Evolutionary conservation across 2,113 vertebrate species (phyloP), one percentile per base, ranked within the genome.

Genomic region (Dicaeum eximium): DNA sequence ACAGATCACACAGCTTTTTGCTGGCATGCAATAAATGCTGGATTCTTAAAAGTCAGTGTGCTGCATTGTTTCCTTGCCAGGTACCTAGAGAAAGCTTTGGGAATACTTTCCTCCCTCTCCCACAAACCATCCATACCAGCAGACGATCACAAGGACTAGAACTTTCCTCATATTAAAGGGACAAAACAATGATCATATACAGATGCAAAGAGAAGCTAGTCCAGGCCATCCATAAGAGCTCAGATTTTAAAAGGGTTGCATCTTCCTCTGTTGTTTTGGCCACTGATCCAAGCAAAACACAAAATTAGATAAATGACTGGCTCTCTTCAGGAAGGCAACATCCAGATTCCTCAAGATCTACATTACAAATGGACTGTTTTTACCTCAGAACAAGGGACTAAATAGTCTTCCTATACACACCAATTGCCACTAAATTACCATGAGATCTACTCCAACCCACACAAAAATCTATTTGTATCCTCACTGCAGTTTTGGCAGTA

Each of bases 401-500:
- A 89, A 75, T 58, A 91, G 45, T 80, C 90, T 96, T 96, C 85
- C 93, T 80, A 85, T 91, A 86, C 67, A 86, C 66, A 73, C 38
- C 90, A 90, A 86, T 95, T 94, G 85, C 74, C 86, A 83, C 67
- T 87, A 85, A 92, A 95, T 88, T 90, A 93, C 92, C 86, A 90
- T 73, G 90, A 94, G 82, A 94, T 92, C 92, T 95, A 53, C 56
- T 93, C 40, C 82, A 94, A 27, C 93, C 92, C 72, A 90, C 85
- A 92, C 71, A 88, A 88, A 58, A 94, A 92, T 93, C 92, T 95
- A 95, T 91, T 96, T 96, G 96, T 90, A 88, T 80, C 93, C 75
- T 90, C 60, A 80, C 82, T 94, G 93, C 90, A 96, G 88, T 75
- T 96, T 90, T 97, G 95, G 88, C 92, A 95, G 92, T 93, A 96